phyloP scores from a whole-genome alignment of 2,797 vertebrate genomes.

The Limosa lapponica region DNA sequence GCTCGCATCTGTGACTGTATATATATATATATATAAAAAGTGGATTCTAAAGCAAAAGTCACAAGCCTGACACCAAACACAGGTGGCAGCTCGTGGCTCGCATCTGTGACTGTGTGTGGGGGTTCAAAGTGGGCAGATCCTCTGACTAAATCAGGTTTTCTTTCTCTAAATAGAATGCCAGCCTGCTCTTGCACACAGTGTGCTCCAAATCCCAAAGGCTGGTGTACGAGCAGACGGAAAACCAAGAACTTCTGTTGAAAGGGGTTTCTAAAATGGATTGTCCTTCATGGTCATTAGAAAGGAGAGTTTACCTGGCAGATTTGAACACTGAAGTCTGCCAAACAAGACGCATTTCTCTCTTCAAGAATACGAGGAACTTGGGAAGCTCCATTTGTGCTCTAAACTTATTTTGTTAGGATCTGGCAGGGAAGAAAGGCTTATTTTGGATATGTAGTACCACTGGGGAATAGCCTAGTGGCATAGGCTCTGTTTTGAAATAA shows the following conservation, averaged over 20 bases:
- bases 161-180: not conserved
- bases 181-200: rapidly evolving
- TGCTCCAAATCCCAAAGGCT: not conserved
- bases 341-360: rapidly evolving
- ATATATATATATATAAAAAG: no score
- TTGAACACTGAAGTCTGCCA: not conserved
- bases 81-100: rapidly evolving
- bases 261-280: not conserved
- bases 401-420: not conserved
- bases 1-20: not conserved
- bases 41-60: not conserved
- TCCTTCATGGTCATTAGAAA: not conserved
- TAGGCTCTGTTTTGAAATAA: not conserved
- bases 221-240: rapidly evolving
- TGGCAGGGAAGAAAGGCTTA: not conserved
- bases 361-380: rapidly evolving
- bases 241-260: not conserved
- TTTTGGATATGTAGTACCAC: not conserved
- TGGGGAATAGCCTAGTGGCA: not conserved
- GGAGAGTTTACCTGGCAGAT: not conserved
- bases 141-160: not conserved
- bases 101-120: rapidly evolving
- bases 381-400: not conserved
- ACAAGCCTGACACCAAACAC: not conserved
- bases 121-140: not conserved